Evolutionary conservation across 2,888 invertebrate species (phyloP).

Genomic region (Caenorhabditis plicata): DNA sequence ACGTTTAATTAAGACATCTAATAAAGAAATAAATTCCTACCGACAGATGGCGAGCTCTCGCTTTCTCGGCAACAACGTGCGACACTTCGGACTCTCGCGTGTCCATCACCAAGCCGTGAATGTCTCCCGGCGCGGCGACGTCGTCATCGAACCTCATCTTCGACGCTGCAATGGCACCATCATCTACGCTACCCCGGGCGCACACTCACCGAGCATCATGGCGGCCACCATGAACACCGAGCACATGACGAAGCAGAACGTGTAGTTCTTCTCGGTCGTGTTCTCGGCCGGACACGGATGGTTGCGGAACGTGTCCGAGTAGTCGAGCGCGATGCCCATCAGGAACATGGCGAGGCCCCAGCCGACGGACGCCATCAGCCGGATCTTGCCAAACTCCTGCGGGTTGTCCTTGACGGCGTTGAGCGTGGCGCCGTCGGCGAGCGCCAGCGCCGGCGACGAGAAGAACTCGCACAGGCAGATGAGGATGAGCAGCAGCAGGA

Average conservation of each 20-base stretch:
- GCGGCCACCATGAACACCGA: slow-evolving; percentile 94
- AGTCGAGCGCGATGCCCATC: slow-evolving; percentile 91
- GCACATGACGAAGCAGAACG: slow-evolving; percentile 96
- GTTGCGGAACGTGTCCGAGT: slow-evolving; percentile 86
- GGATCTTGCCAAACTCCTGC: slow-evolving; percentile 80
- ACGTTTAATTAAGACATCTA: background rate
- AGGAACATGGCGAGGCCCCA: slow-evolving; percentile 99
- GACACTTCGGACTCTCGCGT: slow-evolving; percentile 60
- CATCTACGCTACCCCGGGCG: too few species aligned
- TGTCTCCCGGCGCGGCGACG: slow-evolving; percentile 45
- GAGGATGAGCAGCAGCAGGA: slow-evolving; percentile 86
- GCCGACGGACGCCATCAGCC: slow-evolving; percentile 95
- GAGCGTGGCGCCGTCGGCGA: slow-evolving; percentile 63
- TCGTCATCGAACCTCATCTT: slow-evolving; percentile 60
- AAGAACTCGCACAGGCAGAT: slow-evolving; percentile 97
- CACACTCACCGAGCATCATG: slow-evolving; percentile 83
- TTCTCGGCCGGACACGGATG: slow-evolving; percentile 64
- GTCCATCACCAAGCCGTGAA: slow-evolving; percentile 62
- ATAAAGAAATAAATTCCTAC: too few species aligned
- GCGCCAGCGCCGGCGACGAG: slow-evolving; percentile 67
- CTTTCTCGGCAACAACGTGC: slow-evolving; percentile 63
- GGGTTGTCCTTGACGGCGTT: slow-evolving; percentile 56
- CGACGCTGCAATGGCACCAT: slow-evolving; percentile 52
- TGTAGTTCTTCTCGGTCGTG: slow-evolving; percentile 88
- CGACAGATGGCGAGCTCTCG: slow-evolving; percentile 37